Conservation (phyloP, 1,140 invertebrate genomes). For the Bombus superbus region DNA sequence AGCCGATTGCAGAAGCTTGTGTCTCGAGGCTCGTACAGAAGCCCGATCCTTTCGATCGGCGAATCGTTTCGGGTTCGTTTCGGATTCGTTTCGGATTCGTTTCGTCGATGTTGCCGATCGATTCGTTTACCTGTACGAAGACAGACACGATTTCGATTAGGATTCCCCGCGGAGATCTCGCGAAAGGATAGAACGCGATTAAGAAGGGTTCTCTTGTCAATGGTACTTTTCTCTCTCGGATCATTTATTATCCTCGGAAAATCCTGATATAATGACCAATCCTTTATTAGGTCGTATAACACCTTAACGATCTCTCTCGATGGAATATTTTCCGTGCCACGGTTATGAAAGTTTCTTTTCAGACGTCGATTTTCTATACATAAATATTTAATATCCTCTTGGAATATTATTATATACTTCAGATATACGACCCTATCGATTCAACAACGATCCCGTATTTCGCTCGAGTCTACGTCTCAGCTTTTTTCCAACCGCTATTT, state of each 20-base stretch:
- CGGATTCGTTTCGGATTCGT: constrained; percentile 8
- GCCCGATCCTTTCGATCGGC: constrained; percentile 24
- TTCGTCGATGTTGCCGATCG: neutral
- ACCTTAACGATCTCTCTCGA: neutral
- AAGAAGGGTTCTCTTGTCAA: constrained; percentile 12
- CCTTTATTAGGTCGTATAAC: constrained; percentile 39
- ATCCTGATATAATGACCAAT: constrained; percentile 49
- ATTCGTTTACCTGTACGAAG: constrained; percentile 32
- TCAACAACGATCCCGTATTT: constrained; percentile 21
- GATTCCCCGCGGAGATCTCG: neutral
- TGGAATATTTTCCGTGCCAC: neutral
- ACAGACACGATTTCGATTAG: constrained; percentile 18
- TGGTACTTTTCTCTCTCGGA: constrained; percentile 3
- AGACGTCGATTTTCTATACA: neutral
- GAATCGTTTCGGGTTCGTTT: constrained; percentile 44
- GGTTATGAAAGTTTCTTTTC: neutral
- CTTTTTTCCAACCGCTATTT: constrained; percentile 44
- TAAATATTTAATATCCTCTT: neutral
- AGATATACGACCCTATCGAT: constrained; percentile 21
- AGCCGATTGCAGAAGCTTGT: neutral
- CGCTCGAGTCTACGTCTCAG: neutral
- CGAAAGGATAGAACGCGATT: constrained; percentile 38
- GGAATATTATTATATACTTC: neutral
- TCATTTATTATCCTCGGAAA: constrained; percentile 46
- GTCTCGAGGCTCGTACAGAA: constrained; percentile 17